These are phyloP conservation scores for Crypturellus undulatus DNA, from an alignment of 2,113 vertebrate genomes.

Conservation along the genomic window DNA sequence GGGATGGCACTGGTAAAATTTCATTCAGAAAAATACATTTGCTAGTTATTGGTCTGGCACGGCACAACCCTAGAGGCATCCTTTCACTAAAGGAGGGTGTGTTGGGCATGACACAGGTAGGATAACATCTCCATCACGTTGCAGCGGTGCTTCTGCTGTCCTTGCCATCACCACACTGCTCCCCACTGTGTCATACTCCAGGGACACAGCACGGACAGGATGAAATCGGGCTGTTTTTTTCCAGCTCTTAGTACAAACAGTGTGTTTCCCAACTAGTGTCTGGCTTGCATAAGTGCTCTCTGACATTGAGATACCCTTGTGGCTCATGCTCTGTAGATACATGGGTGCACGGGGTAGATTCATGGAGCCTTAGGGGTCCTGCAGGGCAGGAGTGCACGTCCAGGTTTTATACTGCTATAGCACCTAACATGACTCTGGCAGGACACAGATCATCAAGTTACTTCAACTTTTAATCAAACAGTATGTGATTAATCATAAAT, in stretches of 20 bases:
- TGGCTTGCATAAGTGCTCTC: fast-evolving
- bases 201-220: neutral
- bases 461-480: neutral
- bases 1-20: neutral
- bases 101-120: neutral
- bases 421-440: neutral
- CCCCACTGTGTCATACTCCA: neutral
- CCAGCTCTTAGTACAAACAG: neutral
- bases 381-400: neutral
- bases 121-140: neutral
- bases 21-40: neutral
- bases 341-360: fast-evolving
- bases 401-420: neutral
- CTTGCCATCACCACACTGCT: neutral
- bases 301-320: fast-evolving
- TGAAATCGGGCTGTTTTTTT: neutral
- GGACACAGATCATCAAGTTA: neutral
- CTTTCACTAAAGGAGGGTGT: neutral
- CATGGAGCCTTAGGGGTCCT: neutral
- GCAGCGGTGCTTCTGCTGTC: neutral
- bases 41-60: neutral
- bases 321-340: neutral
- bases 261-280: neutral
- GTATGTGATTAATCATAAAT: neutral
- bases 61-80: too few species aligned